Evolutionary conservation across 1,140 invertebrate genomes (phyloP), one percentile per base, ranked within the genome.

Genomic region (Danaus plexippus): DNA sequence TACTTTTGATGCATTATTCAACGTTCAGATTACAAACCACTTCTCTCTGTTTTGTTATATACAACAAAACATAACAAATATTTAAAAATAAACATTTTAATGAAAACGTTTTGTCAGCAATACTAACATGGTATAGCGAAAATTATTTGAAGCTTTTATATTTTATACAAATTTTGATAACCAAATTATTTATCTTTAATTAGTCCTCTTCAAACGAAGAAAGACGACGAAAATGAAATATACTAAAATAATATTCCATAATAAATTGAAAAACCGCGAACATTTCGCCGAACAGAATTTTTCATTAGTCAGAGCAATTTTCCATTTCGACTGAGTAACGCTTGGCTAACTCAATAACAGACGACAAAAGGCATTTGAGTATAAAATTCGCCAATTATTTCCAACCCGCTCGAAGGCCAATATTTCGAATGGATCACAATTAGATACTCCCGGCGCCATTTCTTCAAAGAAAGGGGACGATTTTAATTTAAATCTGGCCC

Each of bases 401-500:
- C 42, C 68, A 74, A 79, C 73, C 75, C 71, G 69, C 62, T 79
- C 67, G 67, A 69, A 63, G 62, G 58, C 67, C 68, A 71, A 71
- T 75, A 73, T 71, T 73, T 68, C 57, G 61, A 73, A 69, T 66
- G 67, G 70, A 75, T 78, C 72, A 77, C 74, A 80, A 84, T 84
- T 81, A 80, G 71, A 78, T 71, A 63, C 67, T 75, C 73, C 69
- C 60, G 56, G 61, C 55, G 61, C 49, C 63, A 66, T 77, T 77
- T 77, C 75, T 79, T 78, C 67, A 79, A 79, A 71, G 71, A 79
- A 77, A 71, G 71, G 73, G 73, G 68, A 64, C 41, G 63, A 56
- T 75, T 82, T 82, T 79, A 82, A 79, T 84, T 84, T 80, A 73
- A 81, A 80, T 70, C 70, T 71, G 64, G 67, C 72, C 73, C 71